Percentiles rank a stretch among this genome's conserved stretches.
Conservation (phyloP, 2,113 vertebrate genomes). For the Sinosuthora webbiana region DNA sequence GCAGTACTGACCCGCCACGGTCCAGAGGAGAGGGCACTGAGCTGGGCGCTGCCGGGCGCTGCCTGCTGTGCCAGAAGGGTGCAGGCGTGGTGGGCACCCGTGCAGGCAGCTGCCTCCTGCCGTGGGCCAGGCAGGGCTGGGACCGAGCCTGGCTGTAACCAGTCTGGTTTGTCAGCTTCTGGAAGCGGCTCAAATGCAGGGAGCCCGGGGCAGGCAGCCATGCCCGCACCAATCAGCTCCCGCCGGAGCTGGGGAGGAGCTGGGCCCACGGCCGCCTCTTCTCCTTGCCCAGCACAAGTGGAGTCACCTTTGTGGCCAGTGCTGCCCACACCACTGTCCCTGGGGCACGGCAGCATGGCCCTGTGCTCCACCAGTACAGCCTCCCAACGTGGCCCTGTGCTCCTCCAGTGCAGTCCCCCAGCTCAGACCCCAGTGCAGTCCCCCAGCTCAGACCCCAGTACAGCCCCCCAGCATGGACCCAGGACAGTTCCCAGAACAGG, state of each 20-base stretch:
- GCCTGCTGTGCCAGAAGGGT: background rate
- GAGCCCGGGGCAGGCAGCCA: background rate
- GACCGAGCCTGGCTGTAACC: background rate
- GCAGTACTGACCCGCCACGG: background rate
- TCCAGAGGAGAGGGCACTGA: background rate
- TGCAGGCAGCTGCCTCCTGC: background rate
- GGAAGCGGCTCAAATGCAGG: background rate
- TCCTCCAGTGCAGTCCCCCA: too few relatives aligned
- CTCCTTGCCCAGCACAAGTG: background rate
- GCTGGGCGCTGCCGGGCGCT: background rate
- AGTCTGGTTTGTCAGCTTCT: constrained; percentile 45
- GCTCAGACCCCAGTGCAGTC: background rate
- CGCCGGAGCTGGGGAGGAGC: background rate
- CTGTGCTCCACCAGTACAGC: too few relatives aligned
- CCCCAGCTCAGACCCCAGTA: background rate
- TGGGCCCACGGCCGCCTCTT: background rate
- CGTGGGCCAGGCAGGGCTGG: background rate
- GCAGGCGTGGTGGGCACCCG: background rate
- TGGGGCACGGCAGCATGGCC: background rate
- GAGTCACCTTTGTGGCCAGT: background rate
- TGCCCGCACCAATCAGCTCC: constrained; percentile 14
- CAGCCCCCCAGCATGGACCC: background rate
- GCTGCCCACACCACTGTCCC: background rate
- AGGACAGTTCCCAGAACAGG: background rate
- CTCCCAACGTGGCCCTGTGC: too few relatives aligned